Evolutionary conservation across 92 coral and sea anemone species (phyloP).

Genomic region (Umimayanthus kanabou): DNA sequence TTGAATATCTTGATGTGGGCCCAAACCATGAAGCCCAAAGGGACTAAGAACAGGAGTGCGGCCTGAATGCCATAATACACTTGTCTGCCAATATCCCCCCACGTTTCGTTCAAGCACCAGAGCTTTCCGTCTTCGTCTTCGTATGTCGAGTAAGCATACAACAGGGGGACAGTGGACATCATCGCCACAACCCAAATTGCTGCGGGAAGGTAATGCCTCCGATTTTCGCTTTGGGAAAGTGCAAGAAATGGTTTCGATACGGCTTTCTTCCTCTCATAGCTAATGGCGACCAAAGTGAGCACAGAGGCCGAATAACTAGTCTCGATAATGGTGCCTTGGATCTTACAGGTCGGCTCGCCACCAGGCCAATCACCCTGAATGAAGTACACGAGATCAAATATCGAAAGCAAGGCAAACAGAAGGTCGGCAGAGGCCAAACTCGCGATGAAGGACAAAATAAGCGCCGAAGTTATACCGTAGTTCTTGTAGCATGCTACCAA

Average conservation of each 20-base stretch:
- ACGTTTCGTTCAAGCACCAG: conserved; percentile 44
- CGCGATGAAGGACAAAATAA: conserved; percentile 35
- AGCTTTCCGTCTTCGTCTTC: conserved; percentile 22
- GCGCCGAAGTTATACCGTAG: not conserved
- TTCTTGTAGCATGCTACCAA: conserved; percentile 40
- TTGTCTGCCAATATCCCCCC: conserved; percentile 47
- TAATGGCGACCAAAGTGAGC: conserved; percentile 53
- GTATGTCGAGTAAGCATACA: conserved; percentile 46
- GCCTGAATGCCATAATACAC: conserved; percentile 54
- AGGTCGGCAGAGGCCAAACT: conserved; percentile 44
- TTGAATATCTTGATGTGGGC: conserved; percentile 47
- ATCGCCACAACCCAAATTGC: conserved; percentile 43
- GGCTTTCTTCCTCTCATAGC: conserved; percentile 40
- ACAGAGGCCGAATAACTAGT: conserved; percentile 46
- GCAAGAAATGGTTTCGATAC: conserved; percentile 47
- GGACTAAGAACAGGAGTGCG: conserved; percentile 41
- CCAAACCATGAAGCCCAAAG: conserved; percentile 46
- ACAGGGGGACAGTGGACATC: conserved; percentile 29
- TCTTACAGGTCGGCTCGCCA: conserved; percentile 24
- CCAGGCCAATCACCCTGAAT: conserved; percentile 35
- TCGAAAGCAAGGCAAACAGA: conserved; percentile 28
- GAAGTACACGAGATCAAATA: conserved; percentile 37
- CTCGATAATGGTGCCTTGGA: conserved; percentile 41
- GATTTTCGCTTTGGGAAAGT: not conserved
- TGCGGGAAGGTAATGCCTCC: conserved; percentile 16